Percentiles rank a stretch among this genome's conserved stretches.
Evolutionary conservation across 2,888 invertebrate species (phyloP).

Genomic region (Vannuccia rotundouncinata): DNA sequence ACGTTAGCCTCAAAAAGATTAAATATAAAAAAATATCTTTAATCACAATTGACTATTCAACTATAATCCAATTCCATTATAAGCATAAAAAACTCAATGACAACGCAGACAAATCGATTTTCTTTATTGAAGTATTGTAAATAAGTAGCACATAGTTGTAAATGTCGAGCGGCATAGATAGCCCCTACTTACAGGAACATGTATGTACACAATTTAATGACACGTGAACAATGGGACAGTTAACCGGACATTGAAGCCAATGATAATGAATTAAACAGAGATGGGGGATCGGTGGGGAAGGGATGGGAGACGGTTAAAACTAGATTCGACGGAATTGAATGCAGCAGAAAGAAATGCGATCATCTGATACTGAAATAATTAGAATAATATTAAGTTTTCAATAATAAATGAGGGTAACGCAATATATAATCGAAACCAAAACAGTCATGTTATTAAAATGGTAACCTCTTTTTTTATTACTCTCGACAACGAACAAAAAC

Average conservation of each 20-base stretch:
- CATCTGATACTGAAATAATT: slow-evolving; percentile 13
- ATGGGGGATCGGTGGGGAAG: background rate
- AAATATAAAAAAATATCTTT: too few species aligned
- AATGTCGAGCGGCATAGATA: background rate
- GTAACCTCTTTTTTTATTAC: background rate
- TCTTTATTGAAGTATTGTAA: background rate
- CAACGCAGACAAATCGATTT: background rate
- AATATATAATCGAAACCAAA: too few species aligned
- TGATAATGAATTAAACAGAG: background rate
- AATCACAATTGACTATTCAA: too few species aligned
- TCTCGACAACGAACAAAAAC: background rate
- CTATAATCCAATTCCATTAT: too few species aligned
- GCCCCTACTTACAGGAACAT: background rate
- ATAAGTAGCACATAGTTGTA: background rate
- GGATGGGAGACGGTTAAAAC: background rate
- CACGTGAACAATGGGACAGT: background rate
- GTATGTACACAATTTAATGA: slow-evolving; percentile 10
- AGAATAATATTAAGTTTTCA: too few species aligned
- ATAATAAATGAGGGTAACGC: too few species aligned
- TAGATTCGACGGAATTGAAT: slow-evolving; percentile 7
- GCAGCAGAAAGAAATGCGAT: slow-evolving; percentile 26
- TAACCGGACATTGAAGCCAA: background rate
- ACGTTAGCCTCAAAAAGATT: too few species aligned
- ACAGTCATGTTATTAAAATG: background rate
- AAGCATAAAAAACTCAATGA: too few species aligned